Conservation (phyloP, 2,113 vertebrate genomes). For the Uropsilus gracilis region DNA sequence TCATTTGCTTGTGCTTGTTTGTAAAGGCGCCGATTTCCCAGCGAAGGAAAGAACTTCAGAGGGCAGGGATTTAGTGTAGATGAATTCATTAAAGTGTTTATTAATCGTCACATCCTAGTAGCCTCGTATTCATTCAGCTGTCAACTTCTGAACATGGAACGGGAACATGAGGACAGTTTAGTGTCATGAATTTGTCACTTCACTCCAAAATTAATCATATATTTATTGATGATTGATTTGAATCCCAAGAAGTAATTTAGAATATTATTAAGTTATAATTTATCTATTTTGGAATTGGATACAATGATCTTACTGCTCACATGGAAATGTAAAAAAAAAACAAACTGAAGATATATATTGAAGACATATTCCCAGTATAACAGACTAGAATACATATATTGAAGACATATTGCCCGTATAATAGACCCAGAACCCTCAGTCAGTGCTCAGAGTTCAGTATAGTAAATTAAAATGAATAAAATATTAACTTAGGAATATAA, state of each 20-base stretch:
- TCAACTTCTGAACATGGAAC: neutral
- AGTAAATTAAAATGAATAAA: neutral
- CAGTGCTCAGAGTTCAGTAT: neutral
- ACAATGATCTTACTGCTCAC: neutral
- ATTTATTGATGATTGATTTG: neutral
- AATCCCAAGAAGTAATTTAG: neutral
- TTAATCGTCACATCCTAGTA: neutral
- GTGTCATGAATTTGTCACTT: neutral
- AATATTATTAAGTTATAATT: neutral
- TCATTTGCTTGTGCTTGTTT: constrained; percentile 40
- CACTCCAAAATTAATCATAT: neutral
- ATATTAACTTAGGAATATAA: neutral
- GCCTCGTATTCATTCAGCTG: neutral
- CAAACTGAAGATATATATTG: no score
- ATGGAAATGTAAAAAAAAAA: neutral
- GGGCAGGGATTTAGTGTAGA: neutral
- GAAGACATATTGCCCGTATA: neutral
- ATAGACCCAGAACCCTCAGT: neutral
- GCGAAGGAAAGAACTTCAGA: constrained; percentile 12
- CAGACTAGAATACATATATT: neutral
- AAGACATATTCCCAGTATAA: neutral
- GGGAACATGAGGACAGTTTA: neutral
- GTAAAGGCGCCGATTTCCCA: constrained; percentile 5
- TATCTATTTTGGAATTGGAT: neutral
- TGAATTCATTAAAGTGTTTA: constrained; percentile 20